Percentiles rank a stretch among this genome's conserved stretches.
Evolutionary conservation across 30 jellyfish, hydroid and myxozoan genomes (phyloP).

Genomic region (Catostylus mosaicus): DNA sequence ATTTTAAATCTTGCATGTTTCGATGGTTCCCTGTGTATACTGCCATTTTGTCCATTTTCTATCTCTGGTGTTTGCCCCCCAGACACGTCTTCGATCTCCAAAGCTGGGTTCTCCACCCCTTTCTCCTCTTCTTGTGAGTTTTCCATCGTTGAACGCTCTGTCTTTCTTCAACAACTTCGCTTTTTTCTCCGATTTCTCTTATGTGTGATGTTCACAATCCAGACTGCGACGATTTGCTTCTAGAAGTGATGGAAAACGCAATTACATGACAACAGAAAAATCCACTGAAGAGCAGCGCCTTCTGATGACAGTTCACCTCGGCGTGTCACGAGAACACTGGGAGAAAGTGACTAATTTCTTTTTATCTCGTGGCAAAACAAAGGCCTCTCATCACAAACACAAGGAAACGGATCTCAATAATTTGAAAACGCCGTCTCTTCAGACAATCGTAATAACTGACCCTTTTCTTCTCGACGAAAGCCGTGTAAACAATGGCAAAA

Average conservation of each 20-base stretch:
- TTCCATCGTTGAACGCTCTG: background rate
- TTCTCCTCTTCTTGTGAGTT: background rate
- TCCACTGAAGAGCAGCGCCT: background rate
- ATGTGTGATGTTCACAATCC: too few species aligned
- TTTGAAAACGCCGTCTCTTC: too few species aligned
- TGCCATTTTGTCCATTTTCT: conserved; percentile 16
- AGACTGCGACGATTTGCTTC: too few species aligned
- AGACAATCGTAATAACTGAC: too few species aligned
- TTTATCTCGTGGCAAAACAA: background rate
- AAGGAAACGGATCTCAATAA: too few species aligned
- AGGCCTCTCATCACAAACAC: too few species aligned
- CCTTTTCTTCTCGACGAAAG: too few species aligned
- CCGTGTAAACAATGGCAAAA: background rate
- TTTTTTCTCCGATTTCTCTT: too few species aligned
- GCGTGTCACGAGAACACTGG: background rate
- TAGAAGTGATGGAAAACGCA: too few species aligned
- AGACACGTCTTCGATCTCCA: conserved; percentile 18
- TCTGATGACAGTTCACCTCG: background rate
- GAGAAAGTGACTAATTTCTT: background rate
- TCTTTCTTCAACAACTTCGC: too few species aligned
- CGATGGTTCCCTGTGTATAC: conserved; percentile 17
- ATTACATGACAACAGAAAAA: too few species aligned
- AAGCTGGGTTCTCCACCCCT: conserved; percentile 33
- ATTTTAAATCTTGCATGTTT: conserved; percentile 78
- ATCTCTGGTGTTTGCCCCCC: background rate